phyloP scores from a whole-genome alignment of 2,797 vertebrate genomes.

The Micropoecilia bifurca region DNA sequence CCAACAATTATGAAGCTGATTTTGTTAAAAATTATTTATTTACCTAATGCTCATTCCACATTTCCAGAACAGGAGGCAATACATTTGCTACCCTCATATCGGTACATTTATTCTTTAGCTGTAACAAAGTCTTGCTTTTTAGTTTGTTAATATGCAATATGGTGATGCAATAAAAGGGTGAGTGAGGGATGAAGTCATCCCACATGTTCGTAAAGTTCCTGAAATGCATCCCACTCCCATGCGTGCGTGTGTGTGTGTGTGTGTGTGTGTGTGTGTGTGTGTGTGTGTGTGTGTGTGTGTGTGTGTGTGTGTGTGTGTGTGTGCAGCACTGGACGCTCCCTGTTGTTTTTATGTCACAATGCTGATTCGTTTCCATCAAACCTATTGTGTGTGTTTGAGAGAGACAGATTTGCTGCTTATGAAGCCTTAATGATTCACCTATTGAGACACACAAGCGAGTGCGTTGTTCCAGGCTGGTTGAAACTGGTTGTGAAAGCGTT shows the following conservation, averaged over 20 bases:
- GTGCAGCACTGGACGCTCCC: not conserved
- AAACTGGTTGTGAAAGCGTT: slow-evolving; percentile 1
- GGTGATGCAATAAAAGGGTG: not conserved
- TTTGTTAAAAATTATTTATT: not conserved
- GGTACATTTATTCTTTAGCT: not conserved
- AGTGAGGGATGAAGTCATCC: not conserved
- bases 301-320: not conserved
- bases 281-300: not conserved
- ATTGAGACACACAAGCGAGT: slow-evolving; percentile 10
- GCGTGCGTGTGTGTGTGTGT: not conserved
- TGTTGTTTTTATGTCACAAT: not conserved
- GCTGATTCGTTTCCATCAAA: not conserved
- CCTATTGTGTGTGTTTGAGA: not conserved
- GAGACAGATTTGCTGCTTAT: not conserved
- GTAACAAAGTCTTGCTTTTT: not conserved
- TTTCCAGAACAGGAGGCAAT: not conserved
- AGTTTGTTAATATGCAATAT: not conserved
- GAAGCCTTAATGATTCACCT: not conserved
- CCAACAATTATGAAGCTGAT: not conserved
- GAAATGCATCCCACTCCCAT: not conserved
- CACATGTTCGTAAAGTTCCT: not conserved
- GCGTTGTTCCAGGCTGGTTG: slow-evolving; percentile 15
- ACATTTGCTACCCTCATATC: not conserved
- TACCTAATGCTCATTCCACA: not conserved
- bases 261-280: not conserved